Percentiles rank a stretch among this genome's conserved stretches.
phyloP scores from a whole-genome alignment of 2,797 vertebrate genomes.

The Clarias laeviceps region DNA sequence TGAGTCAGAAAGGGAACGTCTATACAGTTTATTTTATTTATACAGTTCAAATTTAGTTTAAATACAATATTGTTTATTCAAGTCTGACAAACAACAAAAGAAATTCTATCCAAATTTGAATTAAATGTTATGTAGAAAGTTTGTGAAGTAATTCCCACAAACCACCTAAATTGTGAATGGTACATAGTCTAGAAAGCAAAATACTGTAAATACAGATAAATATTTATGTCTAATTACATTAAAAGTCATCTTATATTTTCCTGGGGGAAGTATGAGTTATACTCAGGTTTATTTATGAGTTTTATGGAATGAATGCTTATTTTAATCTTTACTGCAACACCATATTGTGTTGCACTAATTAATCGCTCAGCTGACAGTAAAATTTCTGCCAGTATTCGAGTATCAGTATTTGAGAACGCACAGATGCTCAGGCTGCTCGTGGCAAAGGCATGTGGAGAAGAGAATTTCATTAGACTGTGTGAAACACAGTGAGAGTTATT shows the following conservation, averaged over 20 bases:
- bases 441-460: background rate
- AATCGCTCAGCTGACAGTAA: background rate
- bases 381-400: background rate
- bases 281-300: background rate
- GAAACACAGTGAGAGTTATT: background rate
- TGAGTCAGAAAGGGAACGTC: background rate
- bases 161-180: background rate
- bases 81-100: background rate
- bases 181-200: background rate
- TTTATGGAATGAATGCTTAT: background rate
- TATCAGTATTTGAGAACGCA: constrained; percentile 3
- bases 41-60: background rate
- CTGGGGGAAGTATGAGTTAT: background rate
- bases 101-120: background rate
- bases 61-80: background rate
- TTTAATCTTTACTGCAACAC: background rate
- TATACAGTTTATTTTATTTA: background rate
- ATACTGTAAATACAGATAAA: background rate
- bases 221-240: background rate
- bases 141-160: background rate
- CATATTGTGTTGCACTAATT: background rate
- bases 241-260: background rate
- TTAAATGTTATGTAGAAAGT: background rate
- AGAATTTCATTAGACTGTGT: constrained; percentile 6
- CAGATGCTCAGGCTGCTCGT: constrained; percentile 11